Base-by-base conservation (phyloP, 2,113 vertebrate species). In the Haemorhous mexicanus region DNA sequence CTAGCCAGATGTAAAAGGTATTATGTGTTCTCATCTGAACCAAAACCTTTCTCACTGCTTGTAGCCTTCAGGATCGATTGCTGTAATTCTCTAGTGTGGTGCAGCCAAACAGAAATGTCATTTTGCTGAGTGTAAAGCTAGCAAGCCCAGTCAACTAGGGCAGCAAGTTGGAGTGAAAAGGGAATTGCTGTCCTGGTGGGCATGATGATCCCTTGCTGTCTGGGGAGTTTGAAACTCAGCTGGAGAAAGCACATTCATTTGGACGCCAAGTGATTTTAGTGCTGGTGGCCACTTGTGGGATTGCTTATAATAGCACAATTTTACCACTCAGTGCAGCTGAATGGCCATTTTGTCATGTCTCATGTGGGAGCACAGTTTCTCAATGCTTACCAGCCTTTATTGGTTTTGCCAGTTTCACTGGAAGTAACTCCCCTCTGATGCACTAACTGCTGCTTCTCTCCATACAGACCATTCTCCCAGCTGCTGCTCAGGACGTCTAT, bases 401-500 rank as follows among this genome's bases (percentile, higher is more conserved):
- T 52, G 50, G 7, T 44, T 78, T 70, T 83, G 30, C 68, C 43
- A 58, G 0, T 72, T 75, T 50, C 32, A 17, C 33, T 79, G 90
- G 28, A 77, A 76, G 37, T 44, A 22, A 32, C 89, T 90, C 32
- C 35, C 11, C 11, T 76, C 44, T 1, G 0, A 19, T 37, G 58
- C 11, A 20, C 41, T 85, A 66, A 35, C 73, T 74, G 37, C 32
- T 75, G 39, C 72, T 82, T 67, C 74, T 64, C 37, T 52, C 58
- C 32, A 11, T 90, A 43, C 97, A 99, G 99, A 99, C 99, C n/a
- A 99, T 99, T 92, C 99, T 99, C 23, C 99, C 99, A 17, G 99
- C 99, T 46, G 99, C 99, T 2, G 99, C 99, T 84, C 99, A 99
- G 96, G 99, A 99, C 0, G 99, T 99, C 13, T 99, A 99, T 93